Evolutionary conservation across 2,797 vertebrate genomes (phyloP).

Genomic region (Oreochromis mossambicus): DNA sequence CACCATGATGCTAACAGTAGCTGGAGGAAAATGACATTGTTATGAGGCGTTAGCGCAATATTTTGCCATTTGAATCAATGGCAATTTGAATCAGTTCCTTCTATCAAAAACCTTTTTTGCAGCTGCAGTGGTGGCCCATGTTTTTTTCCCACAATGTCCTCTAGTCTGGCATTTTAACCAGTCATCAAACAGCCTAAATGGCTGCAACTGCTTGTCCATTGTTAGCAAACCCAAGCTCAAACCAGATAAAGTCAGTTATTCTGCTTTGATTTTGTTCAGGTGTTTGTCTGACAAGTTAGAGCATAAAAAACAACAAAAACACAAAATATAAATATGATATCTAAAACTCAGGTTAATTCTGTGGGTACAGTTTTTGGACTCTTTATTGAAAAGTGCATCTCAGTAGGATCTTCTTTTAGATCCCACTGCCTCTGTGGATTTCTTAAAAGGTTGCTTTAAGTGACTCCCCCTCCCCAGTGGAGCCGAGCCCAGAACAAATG

Average conservation of each 20-base stretch:
- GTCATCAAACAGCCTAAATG: not conserved
- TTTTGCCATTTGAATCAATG: not conserved
- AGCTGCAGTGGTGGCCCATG: not conserved
- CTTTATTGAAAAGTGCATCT: not conserved
- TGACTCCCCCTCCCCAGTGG: not conserved
- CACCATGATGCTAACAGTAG: not conserved
- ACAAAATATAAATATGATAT: not conserved
- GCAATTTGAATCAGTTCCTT: not conserved
- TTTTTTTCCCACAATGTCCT: not conserved
- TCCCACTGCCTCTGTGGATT: not conserved
- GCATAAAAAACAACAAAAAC: not conserved
- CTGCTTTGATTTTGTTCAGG: not conserved
- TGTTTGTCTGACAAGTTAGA: not conserved
- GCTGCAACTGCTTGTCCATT: not conserved
- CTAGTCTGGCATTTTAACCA: not conserved
- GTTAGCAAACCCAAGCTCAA: not conserved
- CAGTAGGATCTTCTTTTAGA: not conserved
- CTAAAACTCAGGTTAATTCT: not conserved
- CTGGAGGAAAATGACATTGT: not conserved
- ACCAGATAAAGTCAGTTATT: not conserved
- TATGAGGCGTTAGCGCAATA: not conserved
- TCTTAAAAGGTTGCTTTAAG: not conserved
- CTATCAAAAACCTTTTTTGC: not conserved
- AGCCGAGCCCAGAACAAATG: not conserved
- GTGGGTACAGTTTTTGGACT: not conserved